phyloP scores from a whole-genome alignment of 2,113 vertebrate species.

The Oryzias celebensis region DNA sequence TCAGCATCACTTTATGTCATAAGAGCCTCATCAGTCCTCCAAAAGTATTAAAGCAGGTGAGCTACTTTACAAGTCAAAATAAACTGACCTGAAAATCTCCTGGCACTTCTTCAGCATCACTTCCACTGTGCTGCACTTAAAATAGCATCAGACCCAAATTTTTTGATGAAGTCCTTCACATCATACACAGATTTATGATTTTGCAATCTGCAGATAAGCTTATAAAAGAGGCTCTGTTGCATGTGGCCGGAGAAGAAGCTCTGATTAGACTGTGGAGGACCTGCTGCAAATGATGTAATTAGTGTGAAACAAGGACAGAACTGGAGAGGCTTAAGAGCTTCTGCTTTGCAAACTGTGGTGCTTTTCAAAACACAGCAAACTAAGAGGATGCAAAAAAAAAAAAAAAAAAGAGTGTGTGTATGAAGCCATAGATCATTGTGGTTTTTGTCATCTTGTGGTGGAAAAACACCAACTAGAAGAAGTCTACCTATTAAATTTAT shows the following conservation, averaged over 20 bases:
- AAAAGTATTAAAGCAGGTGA: too few relatives aligned
- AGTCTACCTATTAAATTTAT: neutral
- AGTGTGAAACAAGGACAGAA: constrained; percentile 10
- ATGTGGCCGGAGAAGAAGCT: constrained; percentile 20
- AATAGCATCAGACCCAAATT: constrained; percentile 40
- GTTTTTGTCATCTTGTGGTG: neutral
- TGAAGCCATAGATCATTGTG: neutral
- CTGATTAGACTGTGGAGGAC: constrained; percentile 45
- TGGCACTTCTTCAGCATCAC: neutral
- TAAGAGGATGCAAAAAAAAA: neutral
- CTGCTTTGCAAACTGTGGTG: constrained; percentile 1
- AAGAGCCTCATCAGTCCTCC: too few relatives aligned
- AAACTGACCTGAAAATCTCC: neutral
- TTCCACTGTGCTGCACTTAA: neutral
- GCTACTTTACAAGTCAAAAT: neutral
- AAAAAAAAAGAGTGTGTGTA: neutral
- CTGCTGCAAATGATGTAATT: constrained; percentile 32
- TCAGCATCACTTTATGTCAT: too few relatives aligned
- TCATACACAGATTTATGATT: neutral
- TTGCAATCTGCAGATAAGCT: neutral
- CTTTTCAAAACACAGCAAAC: constrained; percentile 18
- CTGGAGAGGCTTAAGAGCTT: constrained; percentile 3
- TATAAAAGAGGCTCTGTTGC: neutral
- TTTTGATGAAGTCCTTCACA: neutral
- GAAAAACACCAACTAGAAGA: too few relatives aligned